phyloP scores from a whole-genome alignment of 2,888 invertebrate genomes.

The Platycnemis pennipes region DNA sequence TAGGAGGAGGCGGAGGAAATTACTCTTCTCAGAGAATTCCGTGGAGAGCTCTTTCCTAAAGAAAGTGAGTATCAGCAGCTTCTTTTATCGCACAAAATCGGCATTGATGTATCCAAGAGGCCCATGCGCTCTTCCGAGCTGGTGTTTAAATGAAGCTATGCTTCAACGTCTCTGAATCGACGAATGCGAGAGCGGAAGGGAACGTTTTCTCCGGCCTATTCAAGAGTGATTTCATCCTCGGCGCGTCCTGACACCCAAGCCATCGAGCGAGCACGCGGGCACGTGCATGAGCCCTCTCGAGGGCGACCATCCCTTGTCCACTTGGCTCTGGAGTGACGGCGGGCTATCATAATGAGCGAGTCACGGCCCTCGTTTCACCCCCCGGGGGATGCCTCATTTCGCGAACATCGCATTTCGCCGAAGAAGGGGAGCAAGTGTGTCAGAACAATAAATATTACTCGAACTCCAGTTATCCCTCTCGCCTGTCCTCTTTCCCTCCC shows the following conservation, averaged over 20 bases:
- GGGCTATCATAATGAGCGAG: not conserved
- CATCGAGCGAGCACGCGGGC: not conserved
- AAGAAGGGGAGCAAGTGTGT: not conserved
- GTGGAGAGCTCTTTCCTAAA: too few species aligned
- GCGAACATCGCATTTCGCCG: not conserved
- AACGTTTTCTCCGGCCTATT: not conserved
- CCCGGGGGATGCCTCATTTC: not conserved
- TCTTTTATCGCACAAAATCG: not conserved
- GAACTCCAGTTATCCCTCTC: not conserved
- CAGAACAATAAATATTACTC: constrained; percentile 11
- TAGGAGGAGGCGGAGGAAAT: too few species aligned
- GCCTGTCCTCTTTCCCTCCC: not conserved
- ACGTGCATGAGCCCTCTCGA: too few species aligned
- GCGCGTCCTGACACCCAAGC: not conserved
- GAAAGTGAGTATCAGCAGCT: too few species aligned
- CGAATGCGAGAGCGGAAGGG: not conserved
- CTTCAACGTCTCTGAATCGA: too few species aligned
- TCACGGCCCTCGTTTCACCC: not conserved
- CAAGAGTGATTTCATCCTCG: not conserved
- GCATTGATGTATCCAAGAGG: not conserved
- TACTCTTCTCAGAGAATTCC: too few species aligned
- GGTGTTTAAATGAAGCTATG: not conserved
- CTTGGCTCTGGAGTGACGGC: too few species aligned
- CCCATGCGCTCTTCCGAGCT: not conserved
- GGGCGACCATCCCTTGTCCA: too few species aligned